phyloP scores from a whole-genome alignment of 1,140 invertebrate genomes.

The Tetramorium simillimum region DNA sequence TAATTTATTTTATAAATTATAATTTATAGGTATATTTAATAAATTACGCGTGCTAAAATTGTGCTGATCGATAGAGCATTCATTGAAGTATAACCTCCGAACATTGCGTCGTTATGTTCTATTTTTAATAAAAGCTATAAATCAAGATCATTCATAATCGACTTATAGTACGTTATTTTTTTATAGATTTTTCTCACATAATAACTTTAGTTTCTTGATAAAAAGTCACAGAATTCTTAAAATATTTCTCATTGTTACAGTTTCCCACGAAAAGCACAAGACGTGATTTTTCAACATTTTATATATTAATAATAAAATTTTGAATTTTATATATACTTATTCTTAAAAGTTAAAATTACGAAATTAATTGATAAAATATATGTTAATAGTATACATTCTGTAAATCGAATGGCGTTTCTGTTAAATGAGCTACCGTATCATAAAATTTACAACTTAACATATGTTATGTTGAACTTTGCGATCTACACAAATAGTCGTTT shows the following conservation, averaged over 20 bases:
- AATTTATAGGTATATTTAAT: not conserved
- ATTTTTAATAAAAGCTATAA: not conserved
- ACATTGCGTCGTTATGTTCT: not conserved
- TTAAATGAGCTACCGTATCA: not conserved
- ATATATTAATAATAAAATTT: not conserved
- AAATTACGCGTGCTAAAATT: not conserved
- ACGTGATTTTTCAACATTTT: not conserved
- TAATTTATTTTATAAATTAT: not conserved
- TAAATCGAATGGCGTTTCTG: not conserved
- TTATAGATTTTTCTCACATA: not conserved
- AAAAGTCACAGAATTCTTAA: not conserved
- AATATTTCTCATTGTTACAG: not conserved
- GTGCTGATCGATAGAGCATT: not conserved
- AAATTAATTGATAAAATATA: not conserved
- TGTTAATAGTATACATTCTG: not conserved
- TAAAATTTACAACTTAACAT: not conserved
- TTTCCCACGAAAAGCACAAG: not conserved
- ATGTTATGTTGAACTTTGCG: not conserved
- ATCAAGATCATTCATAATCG: slow-evolving; percentile 9
- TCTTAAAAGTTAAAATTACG: not conserved
- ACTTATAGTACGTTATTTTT: not conserved
- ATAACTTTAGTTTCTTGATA: not conserved
- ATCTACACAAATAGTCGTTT: not conserved
- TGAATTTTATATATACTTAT: not conserved
- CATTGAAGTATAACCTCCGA: not conserved